Evolutionary conservation across 2,888 invertebrate genomes (phyloP).

Genomic region (Harmothoe impar): DNA sequence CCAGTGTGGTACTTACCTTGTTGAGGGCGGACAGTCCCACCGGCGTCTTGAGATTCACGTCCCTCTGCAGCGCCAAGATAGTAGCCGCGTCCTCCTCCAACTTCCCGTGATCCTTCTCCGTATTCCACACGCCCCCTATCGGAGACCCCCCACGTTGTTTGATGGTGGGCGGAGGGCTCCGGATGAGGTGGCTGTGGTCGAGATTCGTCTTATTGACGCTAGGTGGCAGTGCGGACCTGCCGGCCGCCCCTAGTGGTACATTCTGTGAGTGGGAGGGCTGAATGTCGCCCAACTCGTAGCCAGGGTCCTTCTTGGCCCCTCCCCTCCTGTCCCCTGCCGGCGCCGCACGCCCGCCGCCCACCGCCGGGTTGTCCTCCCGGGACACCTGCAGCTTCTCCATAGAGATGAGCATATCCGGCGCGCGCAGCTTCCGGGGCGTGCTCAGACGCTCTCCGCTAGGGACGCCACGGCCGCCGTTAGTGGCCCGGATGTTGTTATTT

Average conservation of each 20-base stretch:
- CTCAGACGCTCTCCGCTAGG: not conserved
- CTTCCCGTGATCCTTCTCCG: conserved; percentile 36
- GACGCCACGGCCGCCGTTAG: not conserved
- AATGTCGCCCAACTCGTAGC: conserved; percentile 42
- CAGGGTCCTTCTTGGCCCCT: not conserved
- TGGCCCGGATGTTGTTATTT: not conserved
- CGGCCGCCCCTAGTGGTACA: conserved; percentile 27
- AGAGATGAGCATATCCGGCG: not conserved
- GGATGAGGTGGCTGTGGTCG: conserved; percentile 58
- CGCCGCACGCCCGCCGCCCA: not conserved
- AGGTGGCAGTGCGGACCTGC: conserved; percentile 11
- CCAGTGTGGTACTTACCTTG: conserved; percentile 2
- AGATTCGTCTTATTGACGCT: not conserved
- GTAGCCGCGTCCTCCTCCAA: conserved; percentile 61
- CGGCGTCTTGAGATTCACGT: not conserved
- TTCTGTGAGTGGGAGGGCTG: conserved; percentile 61
- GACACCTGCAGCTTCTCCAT: conserved; percentile 58
- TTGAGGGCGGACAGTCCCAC: not conserved
- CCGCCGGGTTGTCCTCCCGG: conserved; percentile 55
- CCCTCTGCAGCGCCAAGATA: conserved; percentile 56
- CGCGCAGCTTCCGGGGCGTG: conserved; percentile 11
- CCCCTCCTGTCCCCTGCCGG: not conserved
- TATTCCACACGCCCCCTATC: not conserved
- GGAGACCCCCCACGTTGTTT: not conserved
- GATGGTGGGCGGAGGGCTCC: conserved; percentile 54